Conservation (phyloP, 2,888 invertebrate species). For the Choristoneura rosaceana region DNA sequence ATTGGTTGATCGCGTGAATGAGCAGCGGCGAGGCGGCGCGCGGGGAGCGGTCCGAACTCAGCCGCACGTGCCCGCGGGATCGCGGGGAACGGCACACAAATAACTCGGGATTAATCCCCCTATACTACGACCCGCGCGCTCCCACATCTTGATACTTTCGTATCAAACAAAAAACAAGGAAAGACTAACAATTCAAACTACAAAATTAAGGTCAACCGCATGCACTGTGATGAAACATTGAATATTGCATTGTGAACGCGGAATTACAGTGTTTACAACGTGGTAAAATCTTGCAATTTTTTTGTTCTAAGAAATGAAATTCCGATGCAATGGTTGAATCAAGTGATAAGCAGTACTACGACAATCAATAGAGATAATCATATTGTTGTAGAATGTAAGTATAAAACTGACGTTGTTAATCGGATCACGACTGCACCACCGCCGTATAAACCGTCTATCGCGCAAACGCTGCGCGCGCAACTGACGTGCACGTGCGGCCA, state of each 20-base stretch:
- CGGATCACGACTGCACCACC: slow-evolving; percentile 84
- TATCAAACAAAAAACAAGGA: slow-evolving; percentile 3
- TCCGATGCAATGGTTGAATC: slow-evolving; percentile 56
- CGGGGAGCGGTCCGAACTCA: slow-evolving; percentile 68
- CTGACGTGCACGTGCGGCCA: slow-evolving; percentile 79
- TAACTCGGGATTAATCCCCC: slow-evolving; percentile 74
- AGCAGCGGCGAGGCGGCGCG: slow-evolving; percentile 60
- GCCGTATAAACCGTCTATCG: slow-evolving; percentile 84
- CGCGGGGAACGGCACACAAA: slow-evolving; percentile 71
- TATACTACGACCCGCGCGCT: slow-evolving; percentile 65
- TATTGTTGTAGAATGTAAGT: slow-evolving; percentile 55
- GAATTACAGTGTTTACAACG: slow-evolving; percentile 52
- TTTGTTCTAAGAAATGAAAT: slow-evolving; percentile 7
- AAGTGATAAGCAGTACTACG: slow-evolving; percentile 60
- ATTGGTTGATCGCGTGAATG: slow-evolving; percentile 75
- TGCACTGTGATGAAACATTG: slow-evolving; percentile 34
- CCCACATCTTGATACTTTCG: slow-evolving; percentile 57
- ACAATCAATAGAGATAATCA: slow-evolving; percentile 42
- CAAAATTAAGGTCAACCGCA: slow-evolving; percentile 24
- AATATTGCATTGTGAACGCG: slow-evolving; percentile 42
- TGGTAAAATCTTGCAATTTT: slow-evolving; percentile 11
- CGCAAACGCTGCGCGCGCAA: slow-evolving; percentile 83
- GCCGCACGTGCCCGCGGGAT: slow-evolving; percentile 62
- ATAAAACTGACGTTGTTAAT: slow-evolving; percentile 84
- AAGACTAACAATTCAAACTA: slow-evolving; percentile 9